Percentiles rank a stretch among this genome's conserved stretches.
phyloP scores from a whole-genome alignment of 1,140 invertebrate genomes.

The Macrobrachium rosenbergii region DNA sequence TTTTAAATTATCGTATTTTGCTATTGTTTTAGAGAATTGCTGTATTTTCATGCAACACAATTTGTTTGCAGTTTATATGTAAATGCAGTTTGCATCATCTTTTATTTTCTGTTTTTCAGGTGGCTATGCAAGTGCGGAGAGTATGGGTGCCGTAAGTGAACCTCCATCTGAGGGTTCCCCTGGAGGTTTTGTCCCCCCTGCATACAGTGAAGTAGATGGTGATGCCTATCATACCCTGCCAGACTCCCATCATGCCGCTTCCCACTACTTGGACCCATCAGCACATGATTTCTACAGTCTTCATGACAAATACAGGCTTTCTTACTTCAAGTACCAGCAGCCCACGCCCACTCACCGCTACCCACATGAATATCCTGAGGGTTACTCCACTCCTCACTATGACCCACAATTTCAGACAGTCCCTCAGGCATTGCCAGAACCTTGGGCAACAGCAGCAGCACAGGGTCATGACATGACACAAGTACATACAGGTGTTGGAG shows the following conservation, averaged over 20 bases:
- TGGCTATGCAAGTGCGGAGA: conserved; percentile 58
- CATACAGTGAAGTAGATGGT: conserved; percentile 56
- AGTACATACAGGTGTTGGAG: conserved; percentile 51
- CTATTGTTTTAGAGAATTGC: too few species aligned
- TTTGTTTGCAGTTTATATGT: too few species aligned
- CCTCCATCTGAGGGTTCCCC: conserved; percentile 64
- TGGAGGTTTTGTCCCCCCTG: conserved; percentile 55
- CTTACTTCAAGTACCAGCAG: conserved; percentile 65
- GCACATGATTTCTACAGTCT: conserved; percentile 64
- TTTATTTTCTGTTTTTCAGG: conserved; percentile 28
- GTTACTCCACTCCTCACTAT: conserved; percentile 63
- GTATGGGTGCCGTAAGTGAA: conserved; percentile 62
- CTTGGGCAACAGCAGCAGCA: conserved; percentile 57
- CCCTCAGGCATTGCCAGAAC: conserved; percentile 62
- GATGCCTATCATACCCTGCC: conserved; percentile 61
- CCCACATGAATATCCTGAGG: conserved; percentile 62
- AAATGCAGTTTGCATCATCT: too few species aligned
- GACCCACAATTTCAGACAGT: conserved; percentile 66
- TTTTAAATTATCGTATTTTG: too few species aligned
- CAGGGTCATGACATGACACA: conserved; percentile 62
- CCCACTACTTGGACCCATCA: conserved; percentile 60
- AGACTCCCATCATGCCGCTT: conserved; percentile 52
- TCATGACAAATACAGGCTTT: conserved; percentile 63
- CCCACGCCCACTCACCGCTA: conserved; percentile 58
- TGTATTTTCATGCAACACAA: too few species aligned